These are phyloP conservation scores for Anorthoa munda DNA, from an alignment of 2,888 invertebrate species.

Conservation along the genomic window DNA sequence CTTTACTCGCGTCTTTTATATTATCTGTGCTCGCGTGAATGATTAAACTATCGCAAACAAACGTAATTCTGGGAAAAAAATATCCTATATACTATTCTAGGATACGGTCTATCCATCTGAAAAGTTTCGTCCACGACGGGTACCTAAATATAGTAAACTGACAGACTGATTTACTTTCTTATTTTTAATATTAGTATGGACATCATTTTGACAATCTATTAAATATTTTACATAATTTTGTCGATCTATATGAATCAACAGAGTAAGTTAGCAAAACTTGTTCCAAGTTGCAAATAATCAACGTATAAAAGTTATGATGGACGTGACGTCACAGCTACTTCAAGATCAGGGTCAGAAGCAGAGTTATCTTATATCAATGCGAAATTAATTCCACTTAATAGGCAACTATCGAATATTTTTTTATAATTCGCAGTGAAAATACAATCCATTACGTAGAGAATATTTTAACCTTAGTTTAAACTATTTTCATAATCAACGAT, in stretches of 20 bases:
- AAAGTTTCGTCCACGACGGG: too few species aligned
- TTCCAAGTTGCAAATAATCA: constrained; percentile 4
- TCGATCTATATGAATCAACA: neutral
- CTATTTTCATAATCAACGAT: neutral
- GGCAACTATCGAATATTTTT: neutral
- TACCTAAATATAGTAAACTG: too few species aligned
- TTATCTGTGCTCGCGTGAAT: too few species aligned
- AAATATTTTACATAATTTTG: neutral
- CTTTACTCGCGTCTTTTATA: too few species aligned
- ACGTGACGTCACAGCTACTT: neutral
- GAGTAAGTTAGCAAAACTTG: neutral
- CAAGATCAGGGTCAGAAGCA: constrained; percentile 26
- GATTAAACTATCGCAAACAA: too few species aligned
- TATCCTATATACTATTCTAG: too few species aligned
- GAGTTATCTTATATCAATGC: neutral
- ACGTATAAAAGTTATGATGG: neutral
- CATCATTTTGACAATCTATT: too few species aligned
- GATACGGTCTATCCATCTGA: too few species aligned
- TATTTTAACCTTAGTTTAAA: constrained; percentile 1
- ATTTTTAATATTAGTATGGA: too few species aligned
- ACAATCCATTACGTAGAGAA: neutral
- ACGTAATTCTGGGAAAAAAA: too few species aligned
- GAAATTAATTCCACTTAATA: constrained; percentile 4
- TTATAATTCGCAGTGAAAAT: neutral
- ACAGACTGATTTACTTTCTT: too few species aligned